phyloP scores from a whole-genome alignment of 2,888 invertebrate species.

The Caenorhabditis afra region DNA sequence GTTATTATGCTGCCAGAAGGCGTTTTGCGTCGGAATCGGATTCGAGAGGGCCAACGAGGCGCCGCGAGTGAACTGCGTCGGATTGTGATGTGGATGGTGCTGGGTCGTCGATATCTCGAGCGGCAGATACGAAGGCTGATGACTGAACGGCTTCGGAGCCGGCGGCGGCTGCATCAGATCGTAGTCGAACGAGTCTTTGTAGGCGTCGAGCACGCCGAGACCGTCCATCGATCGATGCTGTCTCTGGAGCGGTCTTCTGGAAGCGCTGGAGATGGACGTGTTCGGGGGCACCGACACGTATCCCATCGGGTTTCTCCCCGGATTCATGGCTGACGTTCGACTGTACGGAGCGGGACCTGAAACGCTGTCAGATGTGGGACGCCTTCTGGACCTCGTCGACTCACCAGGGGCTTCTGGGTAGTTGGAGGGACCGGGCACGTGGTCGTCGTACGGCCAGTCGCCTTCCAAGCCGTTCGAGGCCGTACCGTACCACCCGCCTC shows the following conservation, averaged over 20 bases:
- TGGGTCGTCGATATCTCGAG: slow-evolving; percentile 57
- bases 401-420: slow-evolving; percentile 54
- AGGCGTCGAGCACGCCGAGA: slow-evolving; percentile 59
- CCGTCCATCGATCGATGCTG: slow-evolving; percentile 78
- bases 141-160: slow-evolving; percentile 22
- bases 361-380: neutral
- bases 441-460: slow-evolving; percentile 38
- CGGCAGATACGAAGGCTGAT: slow-evolving; percentile 52
- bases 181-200: slow-evolving; percentile 49
- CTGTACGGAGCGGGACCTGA: slow-evolving; percentile 47
- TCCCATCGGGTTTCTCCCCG: slow-evolving; percentile 42
- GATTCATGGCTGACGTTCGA: slow-evolving; percentile 41
- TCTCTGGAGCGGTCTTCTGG: slow-evolving; percentile 54
- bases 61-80: slow-evolving; percentile 22
- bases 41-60: slow-evolving; percentile 63
- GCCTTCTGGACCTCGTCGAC: neutral
- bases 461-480: slow-evolving; percentile 29
- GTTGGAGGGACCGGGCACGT: slow-evolving; percentile 60
- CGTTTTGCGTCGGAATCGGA: slow-evolving; percentile 66
- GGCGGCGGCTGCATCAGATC: slow-evolving; percentile 40
- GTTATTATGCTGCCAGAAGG: slow-evolving; percentile 62
- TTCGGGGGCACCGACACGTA: slow-evolving; percentile 34
- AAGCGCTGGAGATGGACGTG: slow-evolving; percentile 38
- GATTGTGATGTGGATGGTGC: slow-evolving; percentile 18
- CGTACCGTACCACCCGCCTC: slow-evolving; percentile 47